phyloP scores from a whole-genome alignment of 2,888 invertebrate species.

The Matsumyia berberina region DNA sequence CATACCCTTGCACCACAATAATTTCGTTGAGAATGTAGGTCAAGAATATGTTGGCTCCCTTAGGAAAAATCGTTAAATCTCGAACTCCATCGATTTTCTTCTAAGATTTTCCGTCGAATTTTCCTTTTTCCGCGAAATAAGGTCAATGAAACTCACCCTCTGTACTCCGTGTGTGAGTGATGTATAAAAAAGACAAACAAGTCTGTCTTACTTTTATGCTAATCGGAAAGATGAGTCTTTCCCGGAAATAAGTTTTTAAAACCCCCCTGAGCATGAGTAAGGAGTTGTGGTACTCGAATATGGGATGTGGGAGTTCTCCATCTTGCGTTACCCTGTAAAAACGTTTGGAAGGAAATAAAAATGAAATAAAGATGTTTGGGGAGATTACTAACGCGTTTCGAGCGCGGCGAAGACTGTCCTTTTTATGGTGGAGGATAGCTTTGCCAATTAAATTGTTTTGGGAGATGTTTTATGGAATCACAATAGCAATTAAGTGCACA shows the following conservation, averaged over 20 bases:
- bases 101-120: neutral
- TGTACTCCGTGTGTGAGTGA: neutral
- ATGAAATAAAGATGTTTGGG: conserved; percentile 35
- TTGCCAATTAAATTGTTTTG: conserved; percentile 4
- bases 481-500: conserved; percentile 36
- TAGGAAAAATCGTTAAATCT: conserved; percentile 19
- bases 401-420: neutral
- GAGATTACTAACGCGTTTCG: conserved; percentile 3
- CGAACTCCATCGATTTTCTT: conserved; percentile 26
- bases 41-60: conserved; percentile 20
- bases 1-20: neutral
- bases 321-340: conserved; percentile 15
- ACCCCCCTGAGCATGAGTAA: conserved; percentile 22
- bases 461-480: neutral
- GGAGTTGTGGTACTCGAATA: neutral
- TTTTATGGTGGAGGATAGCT: neutral
- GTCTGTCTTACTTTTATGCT: conserved; percentile 52
- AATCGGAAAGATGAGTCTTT: conserved; percentile 47
- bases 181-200: neutral
- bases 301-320: neutral
- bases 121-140: conserved; percentile 10
- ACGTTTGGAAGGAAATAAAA: conserved; percentile 28
- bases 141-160: conserved; percentile 24
- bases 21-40: conserved; percentile 30
- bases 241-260: conserved; percentile 49